Percentiles rank a stretch among this genome's conserved stretches.
These are phyloP conservation scores for Autographa gamma DNA, from an alignment of 2,888 invertebrate genomes.

Conservation along the genomic window DNA sequence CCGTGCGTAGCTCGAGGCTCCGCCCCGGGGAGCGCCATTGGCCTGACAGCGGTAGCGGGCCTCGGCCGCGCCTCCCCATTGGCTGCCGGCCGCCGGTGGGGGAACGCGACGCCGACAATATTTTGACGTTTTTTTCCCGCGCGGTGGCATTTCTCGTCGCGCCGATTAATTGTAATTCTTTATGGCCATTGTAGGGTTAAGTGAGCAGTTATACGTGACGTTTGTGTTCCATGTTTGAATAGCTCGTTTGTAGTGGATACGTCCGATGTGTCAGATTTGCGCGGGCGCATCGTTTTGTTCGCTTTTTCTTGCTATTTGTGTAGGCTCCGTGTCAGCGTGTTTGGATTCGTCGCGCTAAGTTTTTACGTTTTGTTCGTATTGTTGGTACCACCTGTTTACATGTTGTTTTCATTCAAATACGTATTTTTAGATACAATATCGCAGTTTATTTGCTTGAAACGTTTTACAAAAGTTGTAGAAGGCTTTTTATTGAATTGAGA, in stretches of 20 bases:
- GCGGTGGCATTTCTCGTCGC: slow-evolving; percentile 86
- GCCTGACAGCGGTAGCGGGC: slow-evolving; percentile 80
- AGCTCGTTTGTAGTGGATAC: slow-evolving; percentile 67
- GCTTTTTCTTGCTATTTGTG: slow-evolving; percentile 68
- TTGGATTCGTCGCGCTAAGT: slow-evolving; percentile 66
- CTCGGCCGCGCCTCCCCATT: slow-evolving; percentile 78
- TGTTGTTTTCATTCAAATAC: slow-evolving; percentile 21
- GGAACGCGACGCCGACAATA: slow-evolving; percentile 80
- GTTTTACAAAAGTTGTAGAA: slow-evolving; percentile 11
- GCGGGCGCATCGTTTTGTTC: slow-evolving; percentile 72
- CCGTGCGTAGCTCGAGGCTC: slow-evolving; percentile 84
- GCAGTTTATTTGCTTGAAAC: slow-evolving; percentile 16
- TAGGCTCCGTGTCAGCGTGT: slow-evolving; percentile 63
- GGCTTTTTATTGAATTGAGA: neutral
- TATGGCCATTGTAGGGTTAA: slow-evolving; percentile 87
- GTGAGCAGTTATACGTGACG: slow-evolving; percentile 83
- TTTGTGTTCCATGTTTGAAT: slow-evolving; percentile 77
- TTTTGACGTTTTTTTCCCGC: slow-evolving; percentile 86
- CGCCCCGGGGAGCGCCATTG: slow-evolving; percentile 86
- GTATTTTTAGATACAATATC: slow-evolving; percentile 17
- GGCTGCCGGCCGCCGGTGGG: slow-evolving; percentile 79
- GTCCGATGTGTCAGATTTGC: slow-evolving; percentile 69
- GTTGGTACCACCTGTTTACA: slow-evolving; percentile 54
- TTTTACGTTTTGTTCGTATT: slow-evolving; percentile 49
- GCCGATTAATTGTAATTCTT: slow-evolving; percentile 88